phyloP scores from a whole-genome alignment of 2,797 vertebrate genomes.

The Amniataba percoides region DNA sequence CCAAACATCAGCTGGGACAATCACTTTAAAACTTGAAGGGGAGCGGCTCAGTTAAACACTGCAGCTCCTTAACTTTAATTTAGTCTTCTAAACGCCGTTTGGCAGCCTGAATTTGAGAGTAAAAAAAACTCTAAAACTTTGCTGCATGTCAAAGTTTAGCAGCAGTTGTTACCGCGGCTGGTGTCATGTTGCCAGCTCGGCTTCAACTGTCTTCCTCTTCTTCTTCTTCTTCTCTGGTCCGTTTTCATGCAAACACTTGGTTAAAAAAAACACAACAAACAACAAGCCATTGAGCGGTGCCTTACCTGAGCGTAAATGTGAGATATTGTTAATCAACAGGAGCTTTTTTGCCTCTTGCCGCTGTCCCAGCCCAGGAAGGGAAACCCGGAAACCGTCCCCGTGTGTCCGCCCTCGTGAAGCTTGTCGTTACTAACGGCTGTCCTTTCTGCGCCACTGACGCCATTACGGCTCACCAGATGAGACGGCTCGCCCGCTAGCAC shows the following conservation, averaged over 20 bases:
- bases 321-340: slow-evolving; percentile 55
- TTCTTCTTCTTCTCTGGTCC: neutral
- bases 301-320: slow-evolving; percentile 84
- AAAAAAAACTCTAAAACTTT: slow-evolving; percentile 8
- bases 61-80: neutral
- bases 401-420: slow-evolving; percentile 74
- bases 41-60: neutral
- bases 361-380: slow-evolving; percentile 85
- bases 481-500: accelerated
- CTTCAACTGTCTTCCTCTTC: slow-evolving; percentile 6
- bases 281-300: slow-evolving; percentile 12
- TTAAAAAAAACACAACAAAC: neutral
- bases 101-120: neutral
- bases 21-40: neutral
- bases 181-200: slow-evolving; percentile 73
- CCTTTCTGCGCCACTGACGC: slow-evolving; percentile 57
- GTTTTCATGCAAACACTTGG: neutral
- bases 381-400: slow-evolving; percentile 85
- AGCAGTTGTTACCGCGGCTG: slow-evolving; percentile 78
- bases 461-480: slow-evolving; percentile 77
- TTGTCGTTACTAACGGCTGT: slow-evolving; percentile 19
- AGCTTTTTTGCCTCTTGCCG: slow-evolving; percentile 61
- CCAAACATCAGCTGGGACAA: slow-evolving; percentile 46
- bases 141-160: slow-evolving; percentile 77
- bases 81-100: neutral